Conservation (phyloP, 2,888 invertebrate species). For the Lissocephala sabroskyi region DNA sequence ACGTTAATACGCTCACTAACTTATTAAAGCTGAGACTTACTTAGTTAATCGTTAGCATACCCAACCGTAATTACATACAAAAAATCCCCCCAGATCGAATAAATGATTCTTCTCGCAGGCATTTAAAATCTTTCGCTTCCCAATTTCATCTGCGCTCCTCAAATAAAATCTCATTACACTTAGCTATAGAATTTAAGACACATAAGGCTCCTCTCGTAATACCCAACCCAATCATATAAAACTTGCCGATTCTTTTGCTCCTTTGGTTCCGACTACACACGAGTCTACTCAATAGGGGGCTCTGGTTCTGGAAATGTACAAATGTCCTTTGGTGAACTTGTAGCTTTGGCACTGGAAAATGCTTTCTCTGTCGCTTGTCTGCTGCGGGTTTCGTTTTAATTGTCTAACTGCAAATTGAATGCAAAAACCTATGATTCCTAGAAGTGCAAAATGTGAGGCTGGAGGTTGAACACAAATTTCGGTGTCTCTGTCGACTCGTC, state of each 20-base stretch:
- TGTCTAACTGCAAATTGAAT: too few species aligned
- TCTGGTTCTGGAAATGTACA: conserved; percentile 7
- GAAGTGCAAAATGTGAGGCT: too few species aligned
- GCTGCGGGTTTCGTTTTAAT: too few species aligned
- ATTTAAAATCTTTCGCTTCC: too few species aligned
- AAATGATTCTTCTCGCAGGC: too few species aligned
- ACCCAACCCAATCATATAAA: conserved; percentile 18
- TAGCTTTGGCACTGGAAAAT: conserved; percentile 39
- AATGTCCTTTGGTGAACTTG: conserved; percentile 2
- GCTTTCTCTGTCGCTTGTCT: conserved; percentile 15
- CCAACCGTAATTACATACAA: neutral
- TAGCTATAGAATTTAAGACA: conserved; percentile 72
- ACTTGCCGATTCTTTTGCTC: conserved; percentile 13
- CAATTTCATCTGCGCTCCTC: conserved; percentile 39
- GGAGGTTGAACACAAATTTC: conserved; percentile 17
- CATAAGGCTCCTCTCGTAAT: conserved; percentile 70
- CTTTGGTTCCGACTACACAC: too few species aligned
- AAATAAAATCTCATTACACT: conserved; percentile 59
- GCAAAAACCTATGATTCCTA: too few species aligned
- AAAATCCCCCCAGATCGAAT: neutral
- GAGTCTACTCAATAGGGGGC: too few species aligned
- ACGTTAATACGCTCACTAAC: conserved; percentile 52
- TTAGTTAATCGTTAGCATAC: conserved; percentile 59
- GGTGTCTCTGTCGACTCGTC: conserved; percentile 36
- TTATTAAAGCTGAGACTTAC: conserved; percentile 71